Evolutionary conservation across 1,140 invertebrate genomes (phyloP), one percentile per base, ranked within the genome.

Genomic region (Nasonia vitripennis): DNA sequence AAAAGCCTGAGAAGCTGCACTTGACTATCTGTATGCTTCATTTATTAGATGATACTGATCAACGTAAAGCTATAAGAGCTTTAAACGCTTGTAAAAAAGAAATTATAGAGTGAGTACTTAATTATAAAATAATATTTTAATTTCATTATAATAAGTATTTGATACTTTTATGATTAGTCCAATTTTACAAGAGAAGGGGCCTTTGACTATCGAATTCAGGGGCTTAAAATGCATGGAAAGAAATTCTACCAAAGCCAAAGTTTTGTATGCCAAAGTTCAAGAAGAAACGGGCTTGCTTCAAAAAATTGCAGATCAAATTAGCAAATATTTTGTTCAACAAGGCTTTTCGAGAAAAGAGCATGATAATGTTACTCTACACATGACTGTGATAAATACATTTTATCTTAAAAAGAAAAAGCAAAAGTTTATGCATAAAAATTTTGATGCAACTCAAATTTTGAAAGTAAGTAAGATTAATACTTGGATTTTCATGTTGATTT

Each of bases 191-290:
- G 89, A 90, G 41, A 80, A 91, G 87, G 88, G 87, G 77, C 91
- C 93, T 55, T 87, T 96, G 55, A 89, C 83, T 70, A 89, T 96
- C n/a, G 86, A 91, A 37, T 87, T 97, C 23, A 90, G 94, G 90
- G 97, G 97, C 11, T 88, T 98, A 48, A 96, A 97, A 90, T 96
- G 95, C 85, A 97, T 98, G 97, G 98, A 98, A 91, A 97, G 98
- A 93, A 97, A 98, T 94, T 96, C 96, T 7, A 91, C 94, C 70
- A 94, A 95, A 80, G 95, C 96, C 1, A 94, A 95, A 87, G 94
- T 98, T 34, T 88, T 98, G 1, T 98, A 97, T 91, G 96, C 94
- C 0, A 95, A 95, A 91, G 92, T 97, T 1, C 81, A 92, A 78
- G 91, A 93, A 27, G 88, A 92, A 78, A 91, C 93, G 83, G 88